Evolutionary conservation across 2,888 invertebrate species (phyloP), one percentile per base, ranked within the genome.

Genomic region (Exocentrus adspersus): DNA sequence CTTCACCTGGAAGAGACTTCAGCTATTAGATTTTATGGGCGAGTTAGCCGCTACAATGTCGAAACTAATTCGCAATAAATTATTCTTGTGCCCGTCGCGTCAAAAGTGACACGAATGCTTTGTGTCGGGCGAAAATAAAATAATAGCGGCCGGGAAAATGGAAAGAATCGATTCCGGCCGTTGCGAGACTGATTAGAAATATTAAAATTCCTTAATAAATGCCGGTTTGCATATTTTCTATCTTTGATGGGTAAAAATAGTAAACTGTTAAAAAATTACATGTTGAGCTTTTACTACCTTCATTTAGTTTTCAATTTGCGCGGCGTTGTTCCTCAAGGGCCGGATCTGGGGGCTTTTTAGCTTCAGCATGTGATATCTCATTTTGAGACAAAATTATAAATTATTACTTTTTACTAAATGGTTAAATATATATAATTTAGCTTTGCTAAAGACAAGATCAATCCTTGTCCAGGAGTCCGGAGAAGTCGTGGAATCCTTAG

Each of bases 51-150:
- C 30, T 62, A 52, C 62, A 62, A 62, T 62, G 58, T 62, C 62
- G 52, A 58, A 52, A 52, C 52, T 52, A 62, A 62, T 62, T 58
- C 62, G 58, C 62, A 52, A 62, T 62, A 62, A 58, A 62, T 62
- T 62, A 62, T 62, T 56, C 52, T 43, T 54, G 28, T 56, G 37
- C 42, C 16, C 10, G 19, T 45, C 52, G 51, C 45, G 62, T 62
- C 62, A 62, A 52, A 46, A 62, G 58, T 62, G 57, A 62, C 62
- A 58, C 43, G 45, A 46, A 51, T 45, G 37, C 58, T 62, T 62
- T 58, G 62, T 58, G 62, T 58, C 58, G 24, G 46, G 43, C 52
- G 14, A 52, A 62, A 62, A 62, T 62, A 37, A 58, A 52, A 58
- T 62, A 58, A 58, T 57, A 52, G 52, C 50, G 37, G 50, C 41